Evolutionary conservation across 2,113 vertebrate species (phyloP).

Genomic region (Salvelinus alpinus): DNA sequence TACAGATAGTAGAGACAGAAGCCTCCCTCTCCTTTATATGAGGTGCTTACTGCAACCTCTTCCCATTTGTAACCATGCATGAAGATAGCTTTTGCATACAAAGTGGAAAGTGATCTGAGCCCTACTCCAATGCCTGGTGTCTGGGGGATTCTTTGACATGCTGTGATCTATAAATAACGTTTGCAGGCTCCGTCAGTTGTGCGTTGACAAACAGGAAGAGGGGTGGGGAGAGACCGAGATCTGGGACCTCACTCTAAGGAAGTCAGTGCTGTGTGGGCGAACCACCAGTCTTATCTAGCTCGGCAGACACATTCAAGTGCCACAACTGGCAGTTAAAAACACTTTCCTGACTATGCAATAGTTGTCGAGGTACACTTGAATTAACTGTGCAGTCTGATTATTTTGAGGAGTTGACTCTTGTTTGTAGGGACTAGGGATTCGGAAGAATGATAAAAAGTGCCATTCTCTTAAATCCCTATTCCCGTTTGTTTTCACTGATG

Average conservation of each 20-base stretch:
- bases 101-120: slow-evolving; percentile 46
- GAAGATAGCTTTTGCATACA: slow-evolving; percentile 56
- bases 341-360: background rate
- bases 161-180: slow-evolving; percentile 62
- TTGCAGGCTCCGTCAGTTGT: slow-evolving; percentile 46
- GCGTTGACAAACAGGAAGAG: slow-evolving; percentile 40
- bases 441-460: too few species aligned
- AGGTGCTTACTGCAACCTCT: slow-evolving; percentile 20
- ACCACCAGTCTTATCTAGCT: slow-evolving; percentile 50
- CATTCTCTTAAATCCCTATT: too few species aligned
- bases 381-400: background rate
- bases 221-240: slow-evolving; percentile 40
- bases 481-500: too few species aligned
- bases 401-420: background rate
- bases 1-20: background rate
- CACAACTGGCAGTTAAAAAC: slow-evolving; percentile 2
- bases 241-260: slow-evolving; percentile 35
- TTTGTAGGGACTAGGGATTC: too few species aligned
- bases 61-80: slow-evolving; percentile 37
- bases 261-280: slow-evolving; percentile 44
- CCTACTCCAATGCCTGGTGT: slow-evolving; percentile 42
- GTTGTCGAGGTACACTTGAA: background rate
- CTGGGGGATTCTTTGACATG: slow-evolving; percentile 56
- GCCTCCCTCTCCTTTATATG: slow-evolving; percentile 9
- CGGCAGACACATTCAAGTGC: slow-evolving; percentile 27